Evolutionary conservation across 1,140 invertebrate species (phyloP).

Genomic region (Contarinia nasturtii): DNA sequence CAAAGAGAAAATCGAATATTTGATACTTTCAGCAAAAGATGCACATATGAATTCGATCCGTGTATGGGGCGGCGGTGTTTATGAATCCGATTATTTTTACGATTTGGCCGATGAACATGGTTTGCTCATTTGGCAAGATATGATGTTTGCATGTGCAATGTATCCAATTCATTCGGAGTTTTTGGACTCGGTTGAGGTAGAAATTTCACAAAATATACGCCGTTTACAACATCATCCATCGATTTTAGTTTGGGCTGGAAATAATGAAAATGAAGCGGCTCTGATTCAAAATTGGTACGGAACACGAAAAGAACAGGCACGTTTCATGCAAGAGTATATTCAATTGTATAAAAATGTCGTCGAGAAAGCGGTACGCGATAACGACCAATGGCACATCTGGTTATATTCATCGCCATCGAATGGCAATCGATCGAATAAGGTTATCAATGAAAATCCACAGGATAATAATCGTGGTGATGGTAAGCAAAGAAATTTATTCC

Average conservation of each 20-base stretch:
- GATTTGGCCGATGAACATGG: conserved; percentile 61
- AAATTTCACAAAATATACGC: conserved; percentile 68
- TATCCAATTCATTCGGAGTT: conserved; percentile 67
- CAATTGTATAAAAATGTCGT: conserved; percentile 72
- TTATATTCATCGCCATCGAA: conserved; percentile 85
- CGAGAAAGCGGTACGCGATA: conserved; percentile 35
- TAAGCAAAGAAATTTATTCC: conserved; percentile 22
- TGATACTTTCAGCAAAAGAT: conserved; percentile 53
- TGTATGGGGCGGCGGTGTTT: conserved; percentile 95
- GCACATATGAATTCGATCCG: conserved; percentile 86
- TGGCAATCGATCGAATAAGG: conserved; percentile 61
- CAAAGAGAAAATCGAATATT: conserved; percentile 23
- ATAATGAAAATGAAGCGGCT: conserved; percentile 95
- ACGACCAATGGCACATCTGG: conserved; percentile 46
- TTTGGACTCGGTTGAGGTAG: conserved; percentile 49
- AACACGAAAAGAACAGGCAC: conserved; percentile 31
- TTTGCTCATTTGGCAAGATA: conserved; percentile 81
- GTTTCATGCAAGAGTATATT: conserved; percentile 66
- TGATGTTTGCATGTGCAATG: conserved; percentile 95
- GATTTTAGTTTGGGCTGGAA: conserved; percentile 79
- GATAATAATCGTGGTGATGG: conserved; percentile 72
- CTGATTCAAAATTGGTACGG: conserved; percentile 67
- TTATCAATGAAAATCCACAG: conserved; percentile 50
- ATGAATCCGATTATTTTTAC: conserved; percentile 87
- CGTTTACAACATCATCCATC: conserved; percentile 77